phyloP scores from a whole-genome alignment of 2,888 invertebrate genomes.

The Petrophora chlorosata region DNA sequence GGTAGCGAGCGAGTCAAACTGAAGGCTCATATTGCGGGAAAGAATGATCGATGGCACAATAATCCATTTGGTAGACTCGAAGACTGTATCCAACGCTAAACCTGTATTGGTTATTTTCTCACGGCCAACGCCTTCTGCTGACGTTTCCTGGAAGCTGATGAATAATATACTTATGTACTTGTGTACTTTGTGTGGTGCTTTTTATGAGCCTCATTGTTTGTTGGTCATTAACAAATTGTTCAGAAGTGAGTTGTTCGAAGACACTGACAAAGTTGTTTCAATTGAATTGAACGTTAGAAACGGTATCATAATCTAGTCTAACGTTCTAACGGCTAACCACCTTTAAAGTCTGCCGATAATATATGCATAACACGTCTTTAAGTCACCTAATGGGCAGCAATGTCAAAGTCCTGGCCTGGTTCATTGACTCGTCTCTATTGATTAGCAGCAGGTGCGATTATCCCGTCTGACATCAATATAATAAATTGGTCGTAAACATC shows the following conservation, averaged over 20 bases:
- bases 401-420: slow-evolving; percentile 32
- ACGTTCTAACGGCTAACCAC: neutral
- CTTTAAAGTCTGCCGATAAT: slow-evolving; percentile 1
- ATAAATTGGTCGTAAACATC: neutral
- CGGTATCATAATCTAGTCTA: slow-evolving; percentile 1
- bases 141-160: slow-evolving; percentile 46
- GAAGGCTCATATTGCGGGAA: slow-evolving; percentile 30
- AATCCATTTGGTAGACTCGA: slow-evolving; percentile 38
- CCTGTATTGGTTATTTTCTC: slow-evolving; percentile 45
- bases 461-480: slow-evolving; percentile 10
- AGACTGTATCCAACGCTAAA: slow-evolving; percentile 36
- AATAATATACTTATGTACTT: slow-evolving; percentile 40
- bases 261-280: neutral
- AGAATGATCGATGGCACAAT: slow-evolving; percentile 38
- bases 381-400: slow-evolving; percentile 26
- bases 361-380: slow-evolving; percentile 31
- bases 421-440: slow-evolving; percentile 29
- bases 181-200: slow-evolving; percentile 29
- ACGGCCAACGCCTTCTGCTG: slow-evolving; percentile 46
- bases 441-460: slow-evolving; percentile 28
- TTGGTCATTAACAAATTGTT: slow-evolving; percentile 15
- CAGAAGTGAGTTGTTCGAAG: slow-evolving; percentile 3
- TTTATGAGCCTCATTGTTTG: slow-evolving; percentile 22
- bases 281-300: neutral
- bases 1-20: slow-evolving; percentile 26